Percentiles rank a stretch among this genome's conserved stretches.
Conservation (phyloP, 2,797 vertebrate genomes). For the Paramormyrops hopkinsi region DNA sequence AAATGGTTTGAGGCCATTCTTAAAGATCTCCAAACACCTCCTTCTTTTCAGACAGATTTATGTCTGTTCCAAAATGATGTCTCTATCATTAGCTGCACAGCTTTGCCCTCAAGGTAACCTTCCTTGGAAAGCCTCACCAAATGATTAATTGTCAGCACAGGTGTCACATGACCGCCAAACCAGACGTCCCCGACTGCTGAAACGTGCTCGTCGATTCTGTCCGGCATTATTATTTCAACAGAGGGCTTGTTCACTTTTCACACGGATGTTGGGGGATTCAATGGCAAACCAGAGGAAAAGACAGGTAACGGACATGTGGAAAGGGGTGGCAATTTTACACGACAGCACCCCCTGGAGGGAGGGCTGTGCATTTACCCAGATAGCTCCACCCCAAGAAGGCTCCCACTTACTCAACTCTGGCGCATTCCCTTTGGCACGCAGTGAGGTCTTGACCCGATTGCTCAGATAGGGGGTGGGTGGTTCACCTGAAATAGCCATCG, state of each 20-base stretch:
- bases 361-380: background rate
- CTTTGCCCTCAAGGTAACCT: background rate
- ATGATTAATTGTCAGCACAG: background rate
- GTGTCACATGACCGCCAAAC: background rate
- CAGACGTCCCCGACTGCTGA: background rate
- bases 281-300: background rate
- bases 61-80: background rate
- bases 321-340: background rate
- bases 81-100: background rate
- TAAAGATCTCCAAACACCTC: background rate
- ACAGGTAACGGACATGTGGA: background rate
- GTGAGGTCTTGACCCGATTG: constrained; percentile 23
- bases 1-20: background rate
- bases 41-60: background rate
- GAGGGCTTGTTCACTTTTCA: background rate
- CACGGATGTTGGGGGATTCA: background rate
- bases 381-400: background rate
- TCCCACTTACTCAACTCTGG: background rate
- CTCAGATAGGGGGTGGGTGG: background rate
- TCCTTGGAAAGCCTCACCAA: background rate
- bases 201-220: background rate
- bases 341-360: background rate
- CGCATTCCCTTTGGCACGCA: constrained; percentile 39
- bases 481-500: background rate
- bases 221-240: background rate